Evolutionary conservation across 1,140 invertebrate species (phyloP).

Genomic region (Neodiprion lecontei): DNA sequence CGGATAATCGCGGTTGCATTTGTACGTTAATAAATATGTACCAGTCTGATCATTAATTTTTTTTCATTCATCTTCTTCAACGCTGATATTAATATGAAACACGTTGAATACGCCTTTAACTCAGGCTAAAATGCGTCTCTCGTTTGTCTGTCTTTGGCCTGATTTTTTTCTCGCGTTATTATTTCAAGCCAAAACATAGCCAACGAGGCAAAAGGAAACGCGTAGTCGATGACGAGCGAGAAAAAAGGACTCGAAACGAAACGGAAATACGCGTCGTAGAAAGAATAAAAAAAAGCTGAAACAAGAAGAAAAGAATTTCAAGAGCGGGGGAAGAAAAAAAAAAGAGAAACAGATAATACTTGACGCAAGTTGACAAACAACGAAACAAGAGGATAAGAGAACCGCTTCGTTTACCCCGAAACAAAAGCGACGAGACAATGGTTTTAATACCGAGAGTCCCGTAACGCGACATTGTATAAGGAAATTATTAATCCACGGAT

Average conservation of each 20-base stretch:
- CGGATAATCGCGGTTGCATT: no score
- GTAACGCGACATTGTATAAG: neutral
- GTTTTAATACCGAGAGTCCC: neutral
- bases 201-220: neutral
- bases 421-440: constrained; percentile 1
- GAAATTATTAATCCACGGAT: constrained; percentile 3
- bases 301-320: neutral
- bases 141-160: no score
- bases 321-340: neutral
- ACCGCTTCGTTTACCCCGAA: neutral
- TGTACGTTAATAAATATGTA: no score
- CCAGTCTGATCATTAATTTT: no score
- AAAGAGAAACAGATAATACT: neutral
- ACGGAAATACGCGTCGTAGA: no score
- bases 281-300: neutral
- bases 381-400: neutral
- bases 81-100: neutral
- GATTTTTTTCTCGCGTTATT: no score
- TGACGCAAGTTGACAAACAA: neutral
- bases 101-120: neutral
- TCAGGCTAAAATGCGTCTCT: no score
- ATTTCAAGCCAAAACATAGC: neutral
- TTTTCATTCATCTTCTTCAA: no score
- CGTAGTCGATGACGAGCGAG: neutral
- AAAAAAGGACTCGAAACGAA: neutral